phyloP scores from a whole-genome alignment of 2,797 vertebrate genomes.

The Cichlasoma orientale region DNA sequence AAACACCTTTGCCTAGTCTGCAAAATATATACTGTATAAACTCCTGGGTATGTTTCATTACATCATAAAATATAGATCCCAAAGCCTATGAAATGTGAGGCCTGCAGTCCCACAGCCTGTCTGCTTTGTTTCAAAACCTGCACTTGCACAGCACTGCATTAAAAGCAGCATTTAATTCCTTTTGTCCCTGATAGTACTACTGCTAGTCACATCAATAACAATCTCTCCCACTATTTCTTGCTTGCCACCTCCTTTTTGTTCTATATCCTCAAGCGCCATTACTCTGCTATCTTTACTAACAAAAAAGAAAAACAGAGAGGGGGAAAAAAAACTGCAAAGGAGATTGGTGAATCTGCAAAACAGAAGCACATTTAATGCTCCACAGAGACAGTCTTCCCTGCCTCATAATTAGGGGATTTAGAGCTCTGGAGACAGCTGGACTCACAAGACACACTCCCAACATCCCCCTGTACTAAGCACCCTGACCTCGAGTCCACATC shows the following conservation, averaged over 20 bases:
- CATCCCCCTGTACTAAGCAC: conserved; percentile 54
- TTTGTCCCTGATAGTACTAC: conserved; percentile 27
- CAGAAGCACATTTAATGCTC: conserved; percentile 64
- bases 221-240: conserved; percentile 26
- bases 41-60: not conserved
- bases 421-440: conserved; percentile 68
- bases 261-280: conserved; percentile 55
- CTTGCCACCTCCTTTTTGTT: conserved; percentile 42
- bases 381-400: conserved; percentile 56
- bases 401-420: conserved; percentile 78
- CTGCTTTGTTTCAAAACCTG: not conserved
- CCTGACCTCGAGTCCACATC: conserved; percentile 61
- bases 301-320: conserved; percentile 22
- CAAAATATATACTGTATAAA: not conserved
- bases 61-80: not conserved
- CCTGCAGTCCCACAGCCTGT: not conserved
- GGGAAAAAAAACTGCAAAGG: conserved; percentile 51
- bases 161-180: conserved; percentile 47
- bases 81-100: not conserved
- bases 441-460: conserved; percentile 60
- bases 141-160: conserved; percentile 10
- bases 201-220: conserved; percentile 49
- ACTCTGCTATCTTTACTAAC: conserved; percentile 36
- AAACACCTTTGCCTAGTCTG: not conserved
- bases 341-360: conserved; percentile 56